Percentiles rank a stretch among this genome's conserved stretches.
Evolutionary conservation across 2,797 vertebrate species (phyloP).

Genomic region (Apodemus agrarius): DNA sequence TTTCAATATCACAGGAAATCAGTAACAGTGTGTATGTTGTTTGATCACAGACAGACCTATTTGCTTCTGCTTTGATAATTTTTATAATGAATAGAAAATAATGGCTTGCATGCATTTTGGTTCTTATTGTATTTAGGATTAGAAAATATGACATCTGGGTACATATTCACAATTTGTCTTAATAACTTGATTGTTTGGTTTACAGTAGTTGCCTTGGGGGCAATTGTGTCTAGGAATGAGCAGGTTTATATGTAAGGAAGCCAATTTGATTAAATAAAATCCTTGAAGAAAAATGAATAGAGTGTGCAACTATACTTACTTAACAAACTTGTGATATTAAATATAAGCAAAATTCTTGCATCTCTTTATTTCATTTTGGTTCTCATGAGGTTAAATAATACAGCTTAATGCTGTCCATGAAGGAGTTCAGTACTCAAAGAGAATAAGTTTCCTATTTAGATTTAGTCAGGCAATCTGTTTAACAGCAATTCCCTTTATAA

Average conservation of each 20-base stretch:
- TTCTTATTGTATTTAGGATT: slow-evolving; percentile 81
- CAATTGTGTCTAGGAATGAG: slow-evolving; percentile 72
- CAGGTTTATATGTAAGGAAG: slow-evolving; percentile 69
- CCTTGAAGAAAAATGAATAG: slow-evolving; percentile 74
- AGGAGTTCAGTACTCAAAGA: slow-evolving; percentile 75
- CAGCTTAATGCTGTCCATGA: slow-evolving; percentile 73
- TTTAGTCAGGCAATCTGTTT: slow-evolving; percentile 80
- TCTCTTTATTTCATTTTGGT: slow-evolving; percentile 56
- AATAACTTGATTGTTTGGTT: slow-evolving; percentile 82
- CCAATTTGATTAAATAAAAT: slow-evolving; percentile 82
- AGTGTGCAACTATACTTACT: slow-evolving; percentile 75
- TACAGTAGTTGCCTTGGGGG: slow-evolving; percentile 67
- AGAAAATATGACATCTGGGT: slow-evolving; percentile 76
- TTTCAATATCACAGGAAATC: slow-evolving; percentile 67
- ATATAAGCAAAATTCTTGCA: slow-evolving; percentile 25
- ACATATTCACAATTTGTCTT: slow-evolving; percentile 81
- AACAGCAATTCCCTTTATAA: slow-evolving; percentile 84
- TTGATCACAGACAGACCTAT: slow-evolving; percentile 64
- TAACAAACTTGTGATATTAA: slow-evolving; percentile 71
- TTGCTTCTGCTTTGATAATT: slow-evolving; percentile 82
- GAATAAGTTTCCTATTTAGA: slow-evolving; percentile 83
- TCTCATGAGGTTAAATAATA: slow-evolving; percentile 81
- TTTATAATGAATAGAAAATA: slow-evolving; percentile 78
- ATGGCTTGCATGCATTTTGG: slow-evolving; percentile 67
- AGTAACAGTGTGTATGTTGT: slow-evolving; percentile 31